Evolutionary conservation across 2,113 vertebrate genomes (phyloP), one percentile per base, ranked within the genome.

Genomic region (Chaetura pelagica): DNA sequence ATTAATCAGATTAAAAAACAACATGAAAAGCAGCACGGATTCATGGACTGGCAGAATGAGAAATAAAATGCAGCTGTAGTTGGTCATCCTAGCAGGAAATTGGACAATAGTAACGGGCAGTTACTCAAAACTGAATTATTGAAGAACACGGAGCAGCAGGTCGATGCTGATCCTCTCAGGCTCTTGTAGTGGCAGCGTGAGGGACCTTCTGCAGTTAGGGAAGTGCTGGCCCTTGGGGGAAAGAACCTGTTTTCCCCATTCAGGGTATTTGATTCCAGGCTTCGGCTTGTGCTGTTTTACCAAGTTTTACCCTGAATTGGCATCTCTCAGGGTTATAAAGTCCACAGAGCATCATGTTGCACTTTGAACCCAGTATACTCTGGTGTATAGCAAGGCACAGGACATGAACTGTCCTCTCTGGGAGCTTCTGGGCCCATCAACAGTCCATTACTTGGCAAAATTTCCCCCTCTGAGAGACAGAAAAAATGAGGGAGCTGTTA

Each of bases 1-100:
- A 97, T 96, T 94, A 92, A 92, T 97, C 95, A 94, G 67, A 83
- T 94, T 94, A 80, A 67, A 91, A 93, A 93, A 35, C 35, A 95
- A 89, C 58, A 84, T 54, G 87, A 90, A 80, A 84, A 90, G 66
- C 32, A 63, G 30, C 68, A 64, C 52, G 71, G 66, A 55, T 62
- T 48, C 64, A 84, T 8, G 55, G 85, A 29, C 40, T 83, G 62
- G 75, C 74, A 83, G 71, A 69, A 69, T 54, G 80, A 79, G 77
- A 58, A 23, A 55, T 26, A 75, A 93, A 79, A 62, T 5, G 58
- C 57, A 81, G 44, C 61, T 84, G 14, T 7, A 44, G 68, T 23
- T 77, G 73, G 72, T 42, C 67, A 78, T 62, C 79, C 63, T 54
- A 63, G 58, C 59, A 87, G n/a, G 78, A 94, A 95, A 94, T 58